These are phyloP conservation scores for Probosciger aterrimus DNA, from an alignment of 2,113 vertebrate genomes.

Conservation along the genomic window DNA sequence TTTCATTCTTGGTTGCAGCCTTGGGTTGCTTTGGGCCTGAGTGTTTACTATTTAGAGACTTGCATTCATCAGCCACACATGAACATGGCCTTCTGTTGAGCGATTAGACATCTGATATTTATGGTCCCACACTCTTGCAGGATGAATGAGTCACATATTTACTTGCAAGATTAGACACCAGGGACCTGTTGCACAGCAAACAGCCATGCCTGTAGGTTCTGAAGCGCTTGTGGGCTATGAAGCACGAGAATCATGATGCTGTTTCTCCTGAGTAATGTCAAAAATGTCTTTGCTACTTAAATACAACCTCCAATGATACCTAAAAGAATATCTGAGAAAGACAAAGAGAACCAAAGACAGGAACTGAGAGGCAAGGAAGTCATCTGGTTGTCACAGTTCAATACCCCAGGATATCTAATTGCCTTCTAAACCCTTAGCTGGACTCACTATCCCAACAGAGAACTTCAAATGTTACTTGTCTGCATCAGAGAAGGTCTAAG, in stretches of 20 bases:
- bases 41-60: constrained; percentile 25
- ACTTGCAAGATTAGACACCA: constrained; percentile 25
- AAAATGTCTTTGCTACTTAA: constrained; percentile 33
- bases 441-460: background rate
- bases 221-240: background rate
- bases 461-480: background rate
- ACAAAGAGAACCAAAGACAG: background rate
- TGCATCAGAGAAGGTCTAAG: background rate
- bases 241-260: constrained; percentile 10
- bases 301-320: background rate
- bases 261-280: constrained; percentile 10
- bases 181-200: constrained; percentile 8
- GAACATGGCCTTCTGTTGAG: background rate
- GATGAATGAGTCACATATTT: constrained; percentile 66
- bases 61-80: background rate
- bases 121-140: constrained; percentile 14
- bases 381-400: background rate
- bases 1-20: background rate
- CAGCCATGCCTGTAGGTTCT: background rate
- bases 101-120: constrained; percentile 31
- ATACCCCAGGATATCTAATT: background rate
- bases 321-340: background rate
- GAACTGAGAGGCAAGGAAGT: background rate
- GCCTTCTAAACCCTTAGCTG: background rate
- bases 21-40: background rate